Evolutionary conservation across 1,140 invertebrate genomes (phyloP), one percentile per base, ranked within the genome.

Genomic region (Drosophila subpulchrella): DNA sequence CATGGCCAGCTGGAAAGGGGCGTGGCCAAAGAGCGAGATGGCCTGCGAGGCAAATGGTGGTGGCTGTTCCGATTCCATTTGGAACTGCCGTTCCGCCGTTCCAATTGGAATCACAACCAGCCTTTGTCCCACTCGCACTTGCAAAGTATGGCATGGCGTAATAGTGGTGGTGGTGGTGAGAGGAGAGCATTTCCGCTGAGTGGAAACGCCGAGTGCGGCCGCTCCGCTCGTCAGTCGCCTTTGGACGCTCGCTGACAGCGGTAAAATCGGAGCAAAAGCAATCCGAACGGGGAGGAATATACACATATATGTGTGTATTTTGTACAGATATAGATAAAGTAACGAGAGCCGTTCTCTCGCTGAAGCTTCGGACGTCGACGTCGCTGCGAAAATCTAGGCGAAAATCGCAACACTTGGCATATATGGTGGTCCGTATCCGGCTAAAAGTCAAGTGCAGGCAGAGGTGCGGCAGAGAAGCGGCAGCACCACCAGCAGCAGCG

Each of bases 1-100:
- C 84, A 46, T 70, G 67, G 83, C 84, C 48, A 54, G 53, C 84
- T 88, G 83, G 79, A 88, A 89, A 59, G 71, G 68, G 84, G 83
- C 84, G 84, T 79, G 60, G 68, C 76, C 76, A 39, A 36, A 17
- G 54, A 53, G 63, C 38, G 53, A 38, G 65, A 76, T 59, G 6
- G 56, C 39, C 47, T 48, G 8, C 8, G 62, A 47, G 44, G 60
- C 57, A 56, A 51, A 63, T 51, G 53, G 85, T 88, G 75, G 80
- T 90, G 73, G 30, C n/a, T 90, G 77, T 84, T 72, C 44, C 75
- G 42, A 65, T 78, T 78, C 75, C 75, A 78, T 1, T 34, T 34
- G 32, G 32, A 34, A 10, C 58, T 38, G 7, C 58, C 32, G 58
- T 42, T 42, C 36, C 27, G 48, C 59, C 55, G 55, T 90, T 90